Conservation (phyloP, 2,113 vertebrate genomes). For the Capra hircus region DNA sequence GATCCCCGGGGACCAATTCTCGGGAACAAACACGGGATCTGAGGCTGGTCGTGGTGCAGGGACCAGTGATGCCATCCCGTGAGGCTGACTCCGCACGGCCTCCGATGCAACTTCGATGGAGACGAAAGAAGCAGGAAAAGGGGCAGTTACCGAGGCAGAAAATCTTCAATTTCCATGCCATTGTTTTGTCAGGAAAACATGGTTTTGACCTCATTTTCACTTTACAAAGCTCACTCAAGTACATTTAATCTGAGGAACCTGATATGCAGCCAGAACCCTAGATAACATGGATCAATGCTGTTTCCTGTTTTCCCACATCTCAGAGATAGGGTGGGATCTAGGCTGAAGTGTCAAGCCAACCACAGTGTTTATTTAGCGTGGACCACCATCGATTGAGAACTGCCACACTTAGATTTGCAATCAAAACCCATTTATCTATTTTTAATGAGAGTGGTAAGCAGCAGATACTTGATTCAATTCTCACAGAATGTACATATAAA, state of each 20-base stretch:
- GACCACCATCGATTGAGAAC: not conserved
- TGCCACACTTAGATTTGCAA: not conserved
- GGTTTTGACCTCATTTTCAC: not conserved
- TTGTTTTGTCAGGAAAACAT: not conserved
- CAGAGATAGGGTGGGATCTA: not conserved
- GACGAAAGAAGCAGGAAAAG: not conserved
- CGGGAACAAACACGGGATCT: not conserved
- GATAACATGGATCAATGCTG: not conserved
- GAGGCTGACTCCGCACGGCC: too few relatives aligned
- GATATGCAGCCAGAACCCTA: not conserved
- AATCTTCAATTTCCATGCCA: not conserved
- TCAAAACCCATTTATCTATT: not conserved
- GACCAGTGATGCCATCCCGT: too few relatives aligned
- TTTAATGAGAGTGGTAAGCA: not conserved
- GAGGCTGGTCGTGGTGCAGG: fast-evolving
- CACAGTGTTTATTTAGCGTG: not conserved
- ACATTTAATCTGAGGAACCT: not conserved
- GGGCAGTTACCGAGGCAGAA: not conserved
- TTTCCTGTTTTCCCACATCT: not conserved
- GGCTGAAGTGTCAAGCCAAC: not conserved
- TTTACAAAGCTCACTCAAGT: not conserved
- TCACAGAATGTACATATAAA: not conserved
- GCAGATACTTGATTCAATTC: not conserved
- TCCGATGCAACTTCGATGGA: not conserved
- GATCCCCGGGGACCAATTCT: fast-evolving